A percentile compares a stretch with the other conserved stretches of the same genome.
Conservation (phyloP, 2,888 invertebrate species). For the Halictus ligatus region DNA sequence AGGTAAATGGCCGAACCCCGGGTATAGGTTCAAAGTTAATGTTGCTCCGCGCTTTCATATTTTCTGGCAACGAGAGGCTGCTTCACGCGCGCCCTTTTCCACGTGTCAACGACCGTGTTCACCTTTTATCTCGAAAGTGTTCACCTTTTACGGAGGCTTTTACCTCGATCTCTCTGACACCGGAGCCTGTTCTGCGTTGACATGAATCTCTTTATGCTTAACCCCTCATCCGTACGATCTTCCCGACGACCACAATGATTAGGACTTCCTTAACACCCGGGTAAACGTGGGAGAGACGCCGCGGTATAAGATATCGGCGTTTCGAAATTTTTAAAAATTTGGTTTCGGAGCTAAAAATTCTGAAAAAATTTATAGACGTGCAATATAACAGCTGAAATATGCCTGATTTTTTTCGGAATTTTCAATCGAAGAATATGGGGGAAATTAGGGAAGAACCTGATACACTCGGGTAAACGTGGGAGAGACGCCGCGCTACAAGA, state of each 20-base stretch:
- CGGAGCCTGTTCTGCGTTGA: conserved; percentile 14
- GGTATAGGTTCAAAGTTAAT: conserved; percentile 54
- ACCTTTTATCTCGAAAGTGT: conserved; percentile 2
- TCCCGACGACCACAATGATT: background rate
- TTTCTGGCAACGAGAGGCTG: conserved; percentile 48
- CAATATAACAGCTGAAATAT: no score
- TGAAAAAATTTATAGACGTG: no score
- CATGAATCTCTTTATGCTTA: background rate
- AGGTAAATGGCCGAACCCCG: conserved; percentile 38
- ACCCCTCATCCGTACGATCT: background rate
- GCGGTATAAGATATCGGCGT: no score
- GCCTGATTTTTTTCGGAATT: no score
- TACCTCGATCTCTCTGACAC: conserved; percentile 5
- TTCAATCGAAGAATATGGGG: no score
- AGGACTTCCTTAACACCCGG: background rate
- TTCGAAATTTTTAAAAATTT: no score
- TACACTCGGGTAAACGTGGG: no score
- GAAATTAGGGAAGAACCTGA: no score
- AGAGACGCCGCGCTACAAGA: no score
- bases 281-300: no score
- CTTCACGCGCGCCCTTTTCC: conserved; percentile 32
- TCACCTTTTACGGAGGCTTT: conserved; percentile 1
- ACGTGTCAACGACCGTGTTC: conserved; percentile 45
- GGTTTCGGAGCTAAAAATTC: no score
- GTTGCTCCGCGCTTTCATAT: conserved; percentile 66